Conservation (phyloP, 2,113 vertebrate genomes). For the Apistogramma diplotaenia region DNA sequence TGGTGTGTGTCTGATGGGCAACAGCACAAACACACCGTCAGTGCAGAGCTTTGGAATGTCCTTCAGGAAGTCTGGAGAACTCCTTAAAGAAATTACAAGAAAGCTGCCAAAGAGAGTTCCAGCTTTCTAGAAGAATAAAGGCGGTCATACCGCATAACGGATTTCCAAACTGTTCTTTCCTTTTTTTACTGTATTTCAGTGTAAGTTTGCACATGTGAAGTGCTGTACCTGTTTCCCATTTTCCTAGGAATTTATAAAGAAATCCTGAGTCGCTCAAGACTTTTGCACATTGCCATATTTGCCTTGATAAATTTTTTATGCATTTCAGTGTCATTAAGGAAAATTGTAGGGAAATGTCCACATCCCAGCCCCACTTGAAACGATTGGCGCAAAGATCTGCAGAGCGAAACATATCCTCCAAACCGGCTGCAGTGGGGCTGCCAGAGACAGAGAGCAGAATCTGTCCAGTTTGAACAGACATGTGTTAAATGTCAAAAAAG, state of each 20-base stretch:
- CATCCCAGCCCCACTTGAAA: neutral
- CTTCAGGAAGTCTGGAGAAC: neutral
- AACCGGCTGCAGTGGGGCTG: neutral
- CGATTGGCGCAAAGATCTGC: neutral
- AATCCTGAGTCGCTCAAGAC: too few species aligned
- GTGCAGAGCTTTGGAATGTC: neutral
- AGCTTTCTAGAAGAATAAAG: neutral
- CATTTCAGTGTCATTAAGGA: neutral
- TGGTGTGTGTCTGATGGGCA: neutral
- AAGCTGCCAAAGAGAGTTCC: neutral
- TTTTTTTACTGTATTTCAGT: too few species aligned
- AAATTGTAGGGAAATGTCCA: neutral
- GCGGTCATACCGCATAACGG: neutral
- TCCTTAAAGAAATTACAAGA: neutral
- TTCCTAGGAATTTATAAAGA: too few species aligned
- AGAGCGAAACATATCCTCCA: neutral
- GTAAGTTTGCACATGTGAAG: too few species aligned
- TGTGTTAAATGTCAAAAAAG: constrained; percentile 27
- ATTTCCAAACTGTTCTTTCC: too few species aligned
- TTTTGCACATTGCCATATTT: neutral
- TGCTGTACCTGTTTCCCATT: too few species aligned
- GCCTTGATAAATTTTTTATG: neutral
- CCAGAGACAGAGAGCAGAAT: neutral
- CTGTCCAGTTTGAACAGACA: neutral
- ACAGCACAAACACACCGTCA: neutral